Evolutionary conservation across 2,113 vertebrate genomes (phyloP).

Genomic region (Sterna hirundo): DNA sequence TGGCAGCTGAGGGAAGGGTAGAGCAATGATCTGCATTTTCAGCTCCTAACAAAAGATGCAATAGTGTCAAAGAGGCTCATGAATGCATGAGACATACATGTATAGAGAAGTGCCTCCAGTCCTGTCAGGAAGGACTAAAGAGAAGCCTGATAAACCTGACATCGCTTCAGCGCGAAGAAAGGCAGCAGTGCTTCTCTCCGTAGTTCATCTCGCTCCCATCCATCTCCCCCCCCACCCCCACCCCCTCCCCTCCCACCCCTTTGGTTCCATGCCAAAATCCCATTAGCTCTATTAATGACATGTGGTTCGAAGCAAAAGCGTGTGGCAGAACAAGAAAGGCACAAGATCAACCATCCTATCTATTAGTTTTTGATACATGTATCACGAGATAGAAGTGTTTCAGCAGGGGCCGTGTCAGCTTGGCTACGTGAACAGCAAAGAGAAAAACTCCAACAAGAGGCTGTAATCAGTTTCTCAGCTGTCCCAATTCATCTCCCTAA

Average conservation of each 20-base stretch:
- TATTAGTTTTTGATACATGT: constrained; percentile 45
- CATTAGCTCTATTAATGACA: constrained; percentile 72
- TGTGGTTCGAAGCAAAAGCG: constrained; percentile 59
- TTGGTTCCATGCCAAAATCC: constrained; percentile 65
- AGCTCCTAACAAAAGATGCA: constrained; percentile 82
- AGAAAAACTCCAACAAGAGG: neutral
- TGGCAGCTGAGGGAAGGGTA: constrained; percentile 87
- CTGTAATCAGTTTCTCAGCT: constrained; percentile 41
- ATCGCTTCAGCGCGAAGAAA: constrained; percentile 49
- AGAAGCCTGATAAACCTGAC: constrained; percentile 54
- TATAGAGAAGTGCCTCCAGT: constrained; percentile 70
- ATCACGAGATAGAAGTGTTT: constrained; percentile 29
- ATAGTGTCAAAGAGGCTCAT: constrained; percentile 80
- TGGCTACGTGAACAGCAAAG: neutral
- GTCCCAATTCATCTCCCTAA: constrained; percentile 15
- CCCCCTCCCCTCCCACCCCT: neutral
- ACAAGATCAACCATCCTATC: constrained; percentile 47
- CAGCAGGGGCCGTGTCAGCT: neutral
- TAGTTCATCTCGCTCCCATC: constrained; percentile 28
- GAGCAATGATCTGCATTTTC: constrained; percentile 75
- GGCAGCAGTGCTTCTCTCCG: neutral
- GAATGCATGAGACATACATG: constrained; percentile 81
- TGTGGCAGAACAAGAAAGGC: constrained; percentile 67
- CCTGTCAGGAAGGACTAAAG: constrained; percentile 67
- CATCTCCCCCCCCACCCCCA: neutral